A percentile compares a stretch with the other conserved stretches of the same genome.
Evolutionary conservation across 2,113 vertebrate species (phyloP).

Genomic region (Cavia aperea): DNA sequence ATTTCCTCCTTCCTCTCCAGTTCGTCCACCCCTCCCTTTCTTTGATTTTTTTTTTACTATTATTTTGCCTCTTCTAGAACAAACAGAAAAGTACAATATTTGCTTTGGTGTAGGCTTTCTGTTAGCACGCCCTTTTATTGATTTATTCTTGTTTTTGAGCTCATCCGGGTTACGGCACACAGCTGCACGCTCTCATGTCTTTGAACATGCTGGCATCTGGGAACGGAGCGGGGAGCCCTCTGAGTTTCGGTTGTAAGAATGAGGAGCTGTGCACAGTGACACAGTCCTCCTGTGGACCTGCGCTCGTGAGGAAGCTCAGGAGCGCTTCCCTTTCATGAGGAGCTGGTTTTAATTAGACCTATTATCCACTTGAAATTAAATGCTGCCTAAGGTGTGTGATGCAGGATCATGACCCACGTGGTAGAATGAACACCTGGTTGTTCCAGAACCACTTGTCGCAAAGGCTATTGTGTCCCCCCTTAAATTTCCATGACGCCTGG

Average conservation of each 20-base stretch:
- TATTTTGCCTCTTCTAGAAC: background rate
- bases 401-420: background rate
- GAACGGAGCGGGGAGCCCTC: background rate
- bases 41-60: background rate
- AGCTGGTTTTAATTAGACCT: background rate
- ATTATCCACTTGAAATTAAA: background rate
- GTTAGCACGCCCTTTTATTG: too few relatives aligned
- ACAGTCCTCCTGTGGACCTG: background rate
- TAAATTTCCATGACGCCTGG: background rate
- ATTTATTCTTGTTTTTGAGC: background rate
- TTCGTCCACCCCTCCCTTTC: background rate
- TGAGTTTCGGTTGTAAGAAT: background rate
- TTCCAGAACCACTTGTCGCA: background rate
- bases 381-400: background rate
- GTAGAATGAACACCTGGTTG: background rate
- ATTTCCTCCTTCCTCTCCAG: too few relatives aligned
- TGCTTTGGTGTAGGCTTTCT: background rate
- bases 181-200: fast-evolving
- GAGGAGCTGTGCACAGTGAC: background rate
- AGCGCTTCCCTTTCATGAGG: background rate
- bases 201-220: background rate
- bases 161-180: background rate
- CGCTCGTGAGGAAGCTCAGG: background rate
- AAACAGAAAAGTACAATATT: too few relatives aligned
- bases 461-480: background rate